Evolutionary conservation across 2,888 invertebrate genomes (phyloP), one percentile per base, ranked within the genome.

Genomic region (Dicyrtoma fusca): DNA sequence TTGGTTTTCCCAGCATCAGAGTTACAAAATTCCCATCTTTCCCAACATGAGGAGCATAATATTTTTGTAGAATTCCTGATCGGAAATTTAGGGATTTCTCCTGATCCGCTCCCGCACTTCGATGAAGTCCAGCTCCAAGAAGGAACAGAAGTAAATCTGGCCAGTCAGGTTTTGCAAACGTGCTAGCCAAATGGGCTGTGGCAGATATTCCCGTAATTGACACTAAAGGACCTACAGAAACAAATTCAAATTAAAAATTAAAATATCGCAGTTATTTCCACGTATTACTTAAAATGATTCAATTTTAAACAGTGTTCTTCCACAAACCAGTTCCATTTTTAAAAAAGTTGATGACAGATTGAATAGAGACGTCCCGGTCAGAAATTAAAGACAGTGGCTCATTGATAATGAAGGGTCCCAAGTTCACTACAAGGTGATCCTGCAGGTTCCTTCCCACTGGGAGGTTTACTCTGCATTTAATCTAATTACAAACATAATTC

Each of bases 11-110:
- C 4, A 79, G 45, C 74, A 75, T 75, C 3, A 77, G 66, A 8
- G 73, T 65, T 6, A 79, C 75, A 70, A 79, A 77, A 68, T 77
- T 79, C 0, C 76, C 76, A 69, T 79, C 79, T 8, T 68, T 72
- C 11, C 79, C 76, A 1, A 79, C 61, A 70, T 74, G 73, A 4
- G 75, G 75, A 8, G 72, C 72, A 21, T 76, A 79, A 59, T 75
- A 79, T 47, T 74, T 66, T n/a, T 76, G 71, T 1, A 79, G 65
- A 0, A 77, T 57, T 23, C 75, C 76, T 13, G 59, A 42, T 21
- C 71, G 69, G 8, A 75, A 61, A 21, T 74, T 77, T 25, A 79
- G 62, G 19, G 63, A 14, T 34, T 17, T 26, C 17, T 71, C 70
- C 21, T 71, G 70, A 63, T 71, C 70, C 19, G 34, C 11, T 6